Evolutionary conservation across 2,113 vertebrate species (phyloP).

Genomic region (Megaceryle torquata): DNA sequence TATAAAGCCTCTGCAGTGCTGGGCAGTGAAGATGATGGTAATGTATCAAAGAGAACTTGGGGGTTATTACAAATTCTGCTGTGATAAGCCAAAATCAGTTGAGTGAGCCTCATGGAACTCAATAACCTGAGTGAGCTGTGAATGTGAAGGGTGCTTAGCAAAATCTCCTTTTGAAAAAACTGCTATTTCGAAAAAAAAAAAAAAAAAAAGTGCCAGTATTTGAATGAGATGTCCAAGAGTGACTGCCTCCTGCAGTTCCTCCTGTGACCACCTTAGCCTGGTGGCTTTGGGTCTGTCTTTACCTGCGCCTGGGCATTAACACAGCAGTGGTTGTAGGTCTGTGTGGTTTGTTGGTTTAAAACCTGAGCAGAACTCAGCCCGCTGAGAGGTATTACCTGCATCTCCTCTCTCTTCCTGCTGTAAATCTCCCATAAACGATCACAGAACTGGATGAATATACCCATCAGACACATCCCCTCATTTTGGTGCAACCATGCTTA

Average conservation of each 20-base stretch:
- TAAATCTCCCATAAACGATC: neutral
- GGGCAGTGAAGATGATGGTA: neutral
- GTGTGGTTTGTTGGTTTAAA: neutral
- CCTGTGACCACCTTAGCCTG: neutral
- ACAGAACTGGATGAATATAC: neutral
- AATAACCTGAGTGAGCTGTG: neutral
- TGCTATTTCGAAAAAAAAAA: neutral
- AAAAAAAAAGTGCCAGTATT: neutral
- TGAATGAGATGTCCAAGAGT: accelerated
- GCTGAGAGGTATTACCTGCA: neutral
- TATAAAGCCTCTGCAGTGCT: neutral
- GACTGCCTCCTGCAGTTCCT: accelerated
- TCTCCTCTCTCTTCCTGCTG: neutral
- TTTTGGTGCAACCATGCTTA: neutral
- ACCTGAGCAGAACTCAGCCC: neutral
- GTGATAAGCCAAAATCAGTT: neutral
- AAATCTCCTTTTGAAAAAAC: neutral
- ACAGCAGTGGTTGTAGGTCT: neutral
- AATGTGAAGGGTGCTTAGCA: neutral
- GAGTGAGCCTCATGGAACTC: neutral
- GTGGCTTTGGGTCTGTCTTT: neutral
- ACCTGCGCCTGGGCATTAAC: neutral
- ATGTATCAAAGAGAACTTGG: neutral
- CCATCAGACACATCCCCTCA: neutral
- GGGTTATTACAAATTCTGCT: neutral